phyloP scores from a whole-genome alignment of 2,113 vertebrate species.

The Gorsachius goisagi region DNA sequence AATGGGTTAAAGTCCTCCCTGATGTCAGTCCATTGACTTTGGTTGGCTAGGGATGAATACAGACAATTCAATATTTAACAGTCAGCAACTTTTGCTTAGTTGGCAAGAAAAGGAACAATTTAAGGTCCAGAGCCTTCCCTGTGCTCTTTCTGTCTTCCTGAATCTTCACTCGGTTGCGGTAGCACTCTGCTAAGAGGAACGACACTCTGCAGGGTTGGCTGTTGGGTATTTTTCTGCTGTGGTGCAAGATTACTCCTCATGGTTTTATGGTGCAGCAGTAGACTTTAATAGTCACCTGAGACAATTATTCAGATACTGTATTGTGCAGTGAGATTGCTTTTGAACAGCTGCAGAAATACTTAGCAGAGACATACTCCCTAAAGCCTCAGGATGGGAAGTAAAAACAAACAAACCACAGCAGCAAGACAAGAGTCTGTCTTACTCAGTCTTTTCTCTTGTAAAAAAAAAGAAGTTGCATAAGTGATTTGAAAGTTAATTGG shows the following conservation, averaged over 20 bases:
- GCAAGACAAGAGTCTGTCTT: neutral
- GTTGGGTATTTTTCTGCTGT: constrained; percentile 59
- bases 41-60: neutral
- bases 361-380: constrained; percentile 11
- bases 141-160: neutral
- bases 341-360: constrained; percentile 42
- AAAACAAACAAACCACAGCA: constrained; percentile 32
- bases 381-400: neutral
- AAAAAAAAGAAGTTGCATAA: neutral
- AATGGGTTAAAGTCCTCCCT: constrained; percentile 14
- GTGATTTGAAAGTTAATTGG: neutral
- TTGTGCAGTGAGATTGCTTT: constrained; percentile 31
- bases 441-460: neutral
- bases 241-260: constrained; percentile 24
- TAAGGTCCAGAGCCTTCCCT: constrained; percentile 9
- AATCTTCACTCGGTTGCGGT: constrained; percentile 1
- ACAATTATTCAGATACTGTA: constrained; percentile 63
- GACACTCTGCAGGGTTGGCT: neutral
- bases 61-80: constrained; percentile 36
- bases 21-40: neutral
- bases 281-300: constrained; percentile 56
- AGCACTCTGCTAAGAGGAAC: constrained; percentile 5
- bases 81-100: constrained; percentile 46
- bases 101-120: constrained; percentile 13
- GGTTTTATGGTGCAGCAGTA: constrained; percentile 50